These are phyloP conservation scores for Polyodon spathula DNA, from an alignment of 2,113 vertebrate species.

Conservation along the genomic window DNA sequence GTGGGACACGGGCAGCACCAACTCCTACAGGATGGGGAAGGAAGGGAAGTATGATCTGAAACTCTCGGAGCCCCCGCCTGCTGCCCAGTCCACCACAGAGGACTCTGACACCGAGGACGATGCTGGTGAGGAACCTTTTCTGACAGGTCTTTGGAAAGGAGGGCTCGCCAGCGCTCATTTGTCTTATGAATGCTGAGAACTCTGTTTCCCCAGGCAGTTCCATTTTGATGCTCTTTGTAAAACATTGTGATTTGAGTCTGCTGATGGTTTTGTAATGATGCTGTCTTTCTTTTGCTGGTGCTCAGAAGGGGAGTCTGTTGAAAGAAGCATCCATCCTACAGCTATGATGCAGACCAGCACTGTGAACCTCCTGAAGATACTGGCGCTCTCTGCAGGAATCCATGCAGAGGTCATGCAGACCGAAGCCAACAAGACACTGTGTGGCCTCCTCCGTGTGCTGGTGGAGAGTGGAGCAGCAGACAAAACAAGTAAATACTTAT, in stretches of 20 bases:
- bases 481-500: conserved; percentile 61
- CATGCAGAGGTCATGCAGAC: conserved; percentile 83
- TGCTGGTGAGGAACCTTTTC: conserved; percentile 69
- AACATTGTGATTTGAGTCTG: neutral
- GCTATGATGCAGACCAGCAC: conserved; percentile 87
- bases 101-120: conserved; percentile 96
- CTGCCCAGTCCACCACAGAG: conserved; percentile 69
- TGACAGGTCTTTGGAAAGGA: neutral
- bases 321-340: conserved; percentile 84
- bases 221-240: neutral
- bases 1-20: conserved; percentile 96
- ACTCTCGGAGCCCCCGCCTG: conserved; percentile 75
- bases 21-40: conserved; percentile 97
- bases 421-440: conserved; percentile 81
- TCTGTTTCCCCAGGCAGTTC: neutral
- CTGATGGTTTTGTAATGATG: neutral
- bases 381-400: conserved; percentile 83
- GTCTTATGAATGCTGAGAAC: neutral
- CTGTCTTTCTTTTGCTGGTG: conserved; percentile 4
- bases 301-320: conserved; percentile 76
- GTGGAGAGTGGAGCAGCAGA: conserved; percentile 86
- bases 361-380: conserved; percentile 81
- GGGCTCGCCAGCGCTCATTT: neutral
- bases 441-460: conserved; percentile 82
- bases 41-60: conserved; percentile 96